Evolutionary conservation across 2,888 invertebrate genomes (phyloP).

Genomic region (Ochropleura plecta): DNA sequence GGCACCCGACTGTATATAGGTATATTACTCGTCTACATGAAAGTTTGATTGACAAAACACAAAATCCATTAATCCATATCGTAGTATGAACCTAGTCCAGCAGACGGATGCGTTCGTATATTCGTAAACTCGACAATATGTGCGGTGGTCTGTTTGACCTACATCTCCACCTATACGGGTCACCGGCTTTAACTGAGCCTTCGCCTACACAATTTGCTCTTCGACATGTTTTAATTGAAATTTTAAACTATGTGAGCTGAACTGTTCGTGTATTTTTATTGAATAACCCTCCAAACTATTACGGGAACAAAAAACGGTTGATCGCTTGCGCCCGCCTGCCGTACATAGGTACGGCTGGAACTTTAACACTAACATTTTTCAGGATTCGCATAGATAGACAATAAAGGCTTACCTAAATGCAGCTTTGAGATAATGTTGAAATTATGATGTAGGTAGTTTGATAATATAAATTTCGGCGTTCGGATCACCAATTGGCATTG

Average conservation of each 20-base stretch:
- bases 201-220: constrained; percentile 73
- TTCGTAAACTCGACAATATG: constrained; percentile 71
- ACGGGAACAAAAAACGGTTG: constrained; percentile 12
- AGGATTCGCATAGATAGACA: not conserved
- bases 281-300: constrained; percentile 19
- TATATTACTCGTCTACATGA: not conserved
- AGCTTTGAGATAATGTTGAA: not conserved
- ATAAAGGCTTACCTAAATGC: not conserved
- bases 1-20: not conserved
- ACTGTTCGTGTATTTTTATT: constrained; percentile 50
- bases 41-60: constrained; percentile 47
- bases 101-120: constrained; percentile 65
- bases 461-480: constrained; percentile 49
- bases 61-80: constrained; percentile 52
- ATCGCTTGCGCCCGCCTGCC: not conserved
- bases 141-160: constrained; percentile 84
- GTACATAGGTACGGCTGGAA: not conserved
- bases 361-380: constrained; percentile 12
- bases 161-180: constrained; percentile 84
- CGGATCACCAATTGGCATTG: constrained; percentile 42
- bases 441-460: constrained; percentile 9
- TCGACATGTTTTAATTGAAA: constrained; percentile 79
- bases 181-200: constrained; percentile 74
- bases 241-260: constrained; percentile 66
- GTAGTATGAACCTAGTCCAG: constrained; percentile 10